Conservation (phyloP, 2,888 invertebrate genomes). For the Orgyia antiqua region DNA sequence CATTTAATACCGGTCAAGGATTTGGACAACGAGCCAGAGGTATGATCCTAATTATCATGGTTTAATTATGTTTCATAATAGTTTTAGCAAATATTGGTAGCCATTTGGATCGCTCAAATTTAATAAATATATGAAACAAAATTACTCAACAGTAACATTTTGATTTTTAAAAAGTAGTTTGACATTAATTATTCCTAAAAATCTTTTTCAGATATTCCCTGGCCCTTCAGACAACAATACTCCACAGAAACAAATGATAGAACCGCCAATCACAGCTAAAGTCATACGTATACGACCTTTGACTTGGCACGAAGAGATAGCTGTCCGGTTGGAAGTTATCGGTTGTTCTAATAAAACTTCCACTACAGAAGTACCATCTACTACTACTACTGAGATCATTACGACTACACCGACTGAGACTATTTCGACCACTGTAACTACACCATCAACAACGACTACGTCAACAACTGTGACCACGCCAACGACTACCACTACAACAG, state of each 20-base stretch:
- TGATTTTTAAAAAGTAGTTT: too few species aligned
- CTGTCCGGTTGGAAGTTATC: conserved; percentile 84
- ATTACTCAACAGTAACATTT: too few species aligned
- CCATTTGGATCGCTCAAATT: too few species aligned
- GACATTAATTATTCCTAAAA: too few species aligned
- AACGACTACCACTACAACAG: neutral
- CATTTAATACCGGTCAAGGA: conserved; percentile 78
- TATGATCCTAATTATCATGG: conserved; percentile 26
- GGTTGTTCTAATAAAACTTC: conserved; percentile 78
- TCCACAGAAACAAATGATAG: conserved; percentile 81
- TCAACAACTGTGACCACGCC: neutral
- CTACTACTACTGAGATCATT: neutral
- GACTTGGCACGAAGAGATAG: conserved; percentile 83
- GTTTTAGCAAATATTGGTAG: too few species aligned
- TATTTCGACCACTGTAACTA: neutral
- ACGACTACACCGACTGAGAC: neutral
- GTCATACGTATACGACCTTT: conserved; percentile 84
- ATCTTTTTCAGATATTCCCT: conserved; percentile 79
- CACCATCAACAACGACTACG: neutral
- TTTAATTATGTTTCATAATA: too few species aligned
- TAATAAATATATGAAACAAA: too few species aligned
- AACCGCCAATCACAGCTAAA: conserved; percentile 85
- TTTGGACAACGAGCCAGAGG: conserved; percentile 71
- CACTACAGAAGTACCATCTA: neutral
- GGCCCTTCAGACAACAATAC: conserved; percentile 82